Evolutionary conservation across 2,797 vertebrate genomes (phyloP).

Genomic region (Xenops minutus): DNA sequence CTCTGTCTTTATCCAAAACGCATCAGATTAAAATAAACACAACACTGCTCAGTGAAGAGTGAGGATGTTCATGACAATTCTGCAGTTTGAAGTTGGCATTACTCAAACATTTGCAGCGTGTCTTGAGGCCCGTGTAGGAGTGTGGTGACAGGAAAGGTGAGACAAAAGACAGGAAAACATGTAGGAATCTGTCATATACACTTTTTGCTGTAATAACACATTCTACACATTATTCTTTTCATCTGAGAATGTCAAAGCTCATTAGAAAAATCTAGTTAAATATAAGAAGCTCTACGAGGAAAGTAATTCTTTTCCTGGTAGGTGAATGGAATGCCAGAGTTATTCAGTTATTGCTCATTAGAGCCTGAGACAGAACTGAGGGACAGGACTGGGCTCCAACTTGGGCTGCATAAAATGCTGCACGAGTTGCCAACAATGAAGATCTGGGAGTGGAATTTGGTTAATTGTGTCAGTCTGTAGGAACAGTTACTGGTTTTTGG

Average conservation of each 20-base stretch:
- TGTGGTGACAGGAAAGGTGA: conserved; percentile 39
- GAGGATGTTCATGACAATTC: neutral
- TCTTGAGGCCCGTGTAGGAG: conserved; percentile 10
- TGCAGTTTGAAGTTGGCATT: neutral
- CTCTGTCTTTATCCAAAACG: conserved; percentile 9
- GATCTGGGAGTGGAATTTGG: conserved; percentile 44
- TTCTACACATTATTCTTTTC: neutral
- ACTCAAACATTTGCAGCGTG: neutral
- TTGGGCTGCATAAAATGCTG: conserved; percentile 29
- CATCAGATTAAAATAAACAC: conserved; percentile 5
- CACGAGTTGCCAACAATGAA: conserved; percentile 1
- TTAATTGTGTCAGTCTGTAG: conserved; percentile 48
- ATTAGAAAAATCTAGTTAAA: neutral
- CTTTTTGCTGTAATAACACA: neutral
- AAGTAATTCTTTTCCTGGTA: conserved; percentile 16
- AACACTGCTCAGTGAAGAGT: neutral
- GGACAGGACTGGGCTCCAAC: neutral
- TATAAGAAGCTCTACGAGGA: neutral
- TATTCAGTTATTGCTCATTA: conserved; percentile 11
- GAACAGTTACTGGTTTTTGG: neutral
- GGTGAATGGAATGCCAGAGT: conserved; percentile 5
- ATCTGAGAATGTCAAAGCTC: conserved; percentile 38
- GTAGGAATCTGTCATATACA: neutral
- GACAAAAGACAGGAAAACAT: conserved; percentile 15
- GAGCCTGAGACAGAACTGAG: neutral